Evolutionary conservation across 2,797 vertebrate genomes (phyloP).

Genomic region (Nyctibius grandis): DNA sequence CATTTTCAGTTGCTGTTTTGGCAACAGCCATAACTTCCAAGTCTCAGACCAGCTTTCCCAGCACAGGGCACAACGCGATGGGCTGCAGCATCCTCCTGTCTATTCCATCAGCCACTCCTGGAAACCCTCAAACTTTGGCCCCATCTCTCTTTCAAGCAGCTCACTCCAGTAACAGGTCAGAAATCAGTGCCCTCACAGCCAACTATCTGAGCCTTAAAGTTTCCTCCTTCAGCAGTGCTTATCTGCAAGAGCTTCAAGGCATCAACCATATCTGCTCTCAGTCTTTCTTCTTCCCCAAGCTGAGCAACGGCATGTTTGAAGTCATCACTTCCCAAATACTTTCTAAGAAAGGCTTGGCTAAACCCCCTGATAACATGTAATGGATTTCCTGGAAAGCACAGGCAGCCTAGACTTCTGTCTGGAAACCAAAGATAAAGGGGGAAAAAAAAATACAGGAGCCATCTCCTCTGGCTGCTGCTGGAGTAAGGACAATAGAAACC

Average conservation of each 20-base stretch:
- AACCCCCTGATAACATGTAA: background rate
- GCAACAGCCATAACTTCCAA: background rate
- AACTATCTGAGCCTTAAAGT: background rate
- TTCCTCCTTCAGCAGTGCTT: background rate
- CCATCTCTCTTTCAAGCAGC: background rate
- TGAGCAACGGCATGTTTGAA: background rate
- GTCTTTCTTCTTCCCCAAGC: background rate
- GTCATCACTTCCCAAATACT: background rate
- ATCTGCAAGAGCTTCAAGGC: background rate
- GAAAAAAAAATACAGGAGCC: background rate
- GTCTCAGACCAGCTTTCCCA: background rate
- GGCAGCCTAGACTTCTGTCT: background rate
- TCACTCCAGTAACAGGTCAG: background rate
- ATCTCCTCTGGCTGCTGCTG: background rate
- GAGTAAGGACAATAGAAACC: background rate
- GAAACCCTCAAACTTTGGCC: background rate
- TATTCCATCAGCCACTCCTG: background rate
- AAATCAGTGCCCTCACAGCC: background rate
- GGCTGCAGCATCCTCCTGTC: background rate
- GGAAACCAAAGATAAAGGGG: background rate
- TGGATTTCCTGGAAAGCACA: background rate
- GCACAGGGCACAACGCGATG: fast-evolving
- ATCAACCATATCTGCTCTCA: background rate
- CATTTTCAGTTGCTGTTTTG: background rate
- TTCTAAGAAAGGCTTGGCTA: background rate